Conservation (phyloP, 1,140 invertebrate genomes). For the Anadara kagoshimensis region DNA sequence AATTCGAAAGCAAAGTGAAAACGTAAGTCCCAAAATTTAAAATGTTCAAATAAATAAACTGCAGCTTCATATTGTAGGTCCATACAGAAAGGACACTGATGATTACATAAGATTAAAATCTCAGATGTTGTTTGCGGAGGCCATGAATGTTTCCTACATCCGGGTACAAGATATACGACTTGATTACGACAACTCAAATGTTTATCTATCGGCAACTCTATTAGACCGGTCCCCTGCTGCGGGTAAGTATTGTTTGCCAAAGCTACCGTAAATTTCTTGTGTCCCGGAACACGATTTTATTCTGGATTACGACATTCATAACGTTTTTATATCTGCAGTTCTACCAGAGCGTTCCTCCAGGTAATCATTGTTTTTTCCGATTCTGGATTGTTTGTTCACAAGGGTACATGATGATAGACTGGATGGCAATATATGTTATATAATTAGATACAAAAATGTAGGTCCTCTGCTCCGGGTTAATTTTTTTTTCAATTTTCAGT, state of each 20-base stretch:
- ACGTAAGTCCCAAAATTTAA: too few relatives aligned
- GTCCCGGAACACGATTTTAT: not conserved
- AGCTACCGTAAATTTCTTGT: not conserved
- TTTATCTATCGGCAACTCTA: constrained; percentile 52
- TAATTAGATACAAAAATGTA: too few relatives aligned
- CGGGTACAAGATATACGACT: constrained; percentile 49
- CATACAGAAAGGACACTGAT: not conserved
- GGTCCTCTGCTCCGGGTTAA: too few relatives aligned
- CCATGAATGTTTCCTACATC: constrained; percentile 45
- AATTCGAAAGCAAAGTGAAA: too few relatives aligned
- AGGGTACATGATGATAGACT: too few relatives aligned
- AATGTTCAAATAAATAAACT: not conserved
- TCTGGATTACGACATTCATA: not conserved
- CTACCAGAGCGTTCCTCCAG: not conserved
- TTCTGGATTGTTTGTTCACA: not conserved
- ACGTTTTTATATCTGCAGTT: not conserved
- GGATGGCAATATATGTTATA: too few relatives aligned
- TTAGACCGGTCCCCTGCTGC: constrained; percentile 50
- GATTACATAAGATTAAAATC: constrained; percentile 9
- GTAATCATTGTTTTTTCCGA: not conserved
- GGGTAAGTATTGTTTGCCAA: constrained; percentile 34
- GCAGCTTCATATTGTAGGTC: not conserved
- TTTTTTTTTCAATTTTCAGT: too few relatives aligned
- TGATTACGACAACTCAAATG: constrained; percentile 54
- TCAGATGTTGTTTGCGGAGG: constrained; percentile 22